Evolutionary conservation across 2,797 vertebrate species (phyloP).

Genomic region (Gastrophryne carolinensis): DNA sequence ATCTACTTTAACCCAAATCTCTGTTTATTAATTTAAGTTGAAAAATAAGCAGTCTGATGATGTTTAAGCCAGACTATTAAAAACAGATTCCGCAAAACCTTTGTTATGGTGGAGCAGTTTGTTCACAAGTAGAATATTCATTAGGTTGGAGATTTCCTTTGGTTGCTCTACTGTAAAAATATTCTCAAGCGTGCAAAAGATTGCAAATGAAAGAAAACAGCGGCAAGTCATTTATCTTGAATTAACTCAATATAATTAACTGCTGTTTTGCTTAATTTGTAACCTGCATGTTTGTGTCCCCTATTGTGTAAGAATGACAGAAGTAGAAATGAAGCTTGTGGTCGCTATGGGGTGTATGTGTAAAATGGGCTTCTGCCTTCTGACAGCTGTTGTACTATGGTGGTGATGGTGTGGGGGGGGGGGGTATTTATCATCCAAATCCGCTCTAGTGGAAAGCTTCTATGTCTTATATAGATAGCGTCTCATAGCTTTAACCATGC

Average conservation of each 20-base stretch:
- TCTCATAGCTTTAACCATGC: too few species aligned
- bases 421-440: too few species aligned
- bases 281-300: constrained; percentile 45
- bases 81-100: constrained; percentile 30
- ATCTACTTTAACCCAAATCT: too few species aligned
- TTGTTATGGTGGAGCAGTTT: constrained; percentile 40
- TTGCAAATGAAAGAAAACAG: constrained; percentile 51
- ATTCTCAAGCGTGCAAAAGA: constrained; percentile 52
- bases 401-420: too few species aligned
- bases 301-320: constrained; percentile 43
- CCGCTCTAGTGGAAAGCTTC: too few species aligned
- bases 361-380: background rate
- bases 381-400: constrained; percentile 7
- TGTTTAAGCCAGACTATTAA: constrained; percentile 20
- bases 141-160: constrained; percentile 46
- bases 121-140: constrained; percentile 53
- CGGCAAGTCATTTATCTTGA: constrained; percentile 48
- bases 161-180: constrained; percentile 46
- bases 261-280: constrained; percentile 49
- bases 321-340: constrained; percentile 24
- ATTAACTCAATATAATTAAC: constrained; percentile 53
- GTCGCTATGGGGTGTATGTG: constrained; percentile 6
- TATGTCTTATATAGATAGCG: too few species aligned
- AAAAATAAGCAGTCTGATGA: constrained; percentile 13
- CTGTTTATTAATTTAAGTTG: too few species aligned